phyloP scores from a whole-genome alignment of 2,888 invertebrate species.

The Cephus pygmeus region DNA sequence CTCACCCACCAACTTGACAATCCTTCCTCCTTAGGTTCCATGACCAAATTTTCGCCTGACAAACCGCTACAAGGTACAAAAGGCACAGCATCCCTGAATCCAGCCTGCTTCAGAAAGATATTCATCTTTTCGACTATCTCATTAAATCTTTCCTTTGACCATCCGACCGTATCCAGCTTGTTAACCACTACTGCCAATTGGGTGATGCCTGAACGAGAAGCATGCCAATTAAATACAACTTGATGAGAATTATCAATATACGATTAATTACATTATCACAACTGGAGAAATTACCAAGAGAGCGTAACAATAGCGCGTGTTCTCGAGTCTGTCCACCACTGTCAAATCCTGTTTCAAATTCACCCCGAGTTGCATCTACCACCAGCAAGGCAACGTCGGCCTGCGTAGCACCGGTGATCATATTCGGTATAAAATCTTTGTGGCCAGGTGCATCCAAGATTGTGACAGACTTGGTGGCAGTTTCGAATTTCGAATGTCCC shows the following conservation, averaged over 20 bases:
- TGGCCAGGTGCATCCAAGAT: slow-evolving; percentile 98
- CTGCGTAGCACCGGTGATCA: slow-evolving; percentile 98
- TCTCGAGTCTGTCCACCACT: slow-evolving; percentile 98
- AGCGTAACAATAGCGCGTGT: slow-evolving; percentile 93
- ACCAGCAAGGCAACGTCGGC: slow-evolving; percentile 98
- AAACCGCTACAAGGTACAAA: slow-evolving; percentile 97
- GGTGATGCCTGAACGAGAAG: slow-evolving; percentile 80
- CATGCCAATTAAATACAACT: too few relatives aligned
- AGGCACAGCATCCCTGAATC: slow-evolving; percentile 89
- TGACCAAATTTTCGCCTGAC: slow-evolving; percentile 91
- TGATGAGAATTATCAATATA: too few relatives aligned
- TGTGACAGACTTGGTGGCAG: slow-evolving; percentile 81
- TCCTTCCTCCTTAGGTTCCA: slow-evolving; percentile 74
- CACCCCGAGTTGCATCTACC: slow-evolving; percentile 95
- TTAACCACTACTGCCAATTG: slow-evolving; percentile 96
- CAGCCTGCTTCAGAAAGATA: slow-evolving; percentile 88
- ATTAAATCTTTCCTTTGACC: slow-evolving; percentile 91
- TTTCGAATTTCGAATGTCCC: slow-evolving; percentile 92
- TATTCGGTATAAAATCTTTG: slow-evolving; percentile 99
- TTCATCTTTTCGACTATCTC: slow-evolving; percentile 88
- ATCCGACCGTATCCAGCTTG: slow-evolving; percentile 95
- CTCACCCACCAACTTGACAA: slow-evolving; percentile 71
- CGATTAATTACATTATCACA: neutral
- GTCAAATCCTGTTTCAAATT: slow-evolving; percentile 99
- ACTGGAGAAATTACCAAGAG: slow-evolving; percentile 68